Evolutionary conservation across 2,888 invertebrate species (phyloP).

Genomic region (Eupithecia subfuscata): DNA sequence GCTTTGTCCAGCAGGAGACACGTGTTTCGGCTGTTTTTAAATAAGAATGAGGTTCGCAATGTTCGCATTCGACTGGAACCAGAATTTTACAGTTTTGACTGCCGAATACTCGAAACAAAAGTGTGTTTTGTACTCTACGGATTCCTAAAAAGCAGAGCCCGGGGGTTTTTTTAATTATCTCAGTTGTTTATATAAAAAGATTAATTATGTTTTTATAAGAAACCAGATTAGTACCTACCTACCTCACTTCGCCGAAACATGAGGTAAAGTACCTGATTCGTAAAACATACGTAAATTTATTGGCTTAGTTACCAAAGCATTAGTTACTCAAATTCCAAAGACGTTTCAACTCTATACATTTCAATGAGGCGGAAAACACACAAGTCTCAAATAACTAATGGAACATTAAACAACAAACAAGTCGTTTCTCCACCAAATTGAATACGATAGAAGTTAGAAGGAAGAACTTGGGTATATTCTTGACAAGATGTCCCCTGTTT

Average conservation of each 20-base stretch:
- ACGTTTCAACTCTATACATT: background rate
- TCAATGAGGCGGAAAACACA: slow-evolving; percentile 2
- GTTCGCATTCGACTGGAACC: background rate
- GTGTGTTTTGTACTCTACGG: background rate
- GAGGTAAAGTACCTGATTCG: slow-evolving; percentile 1
- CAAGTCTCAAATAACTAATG: background rate
- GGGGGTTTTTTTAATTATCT: background rate
- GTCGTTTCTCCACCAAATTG: background rate
- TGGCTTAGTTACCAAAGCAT: background rate
- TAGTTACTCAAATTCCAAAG: background rate
- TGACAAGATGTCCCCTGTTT: background rate
- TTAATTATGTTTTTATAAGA: background rate
- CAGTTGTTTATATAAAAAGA: background rate
- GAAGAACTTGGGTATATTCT: background rate
- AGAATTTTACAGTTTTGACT: background rate
- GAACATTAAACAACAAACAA: slow-evolving; percentile 4
- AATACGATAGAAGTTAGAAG: slow-evolving; percentile 5
- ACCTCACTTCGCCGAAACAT: background rate
- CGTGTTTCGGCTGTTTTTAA: background rate
- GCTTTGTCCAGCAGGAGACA: background rate
- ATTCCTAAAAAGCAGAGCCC: background rate
- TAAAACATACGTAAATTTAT: background rate
- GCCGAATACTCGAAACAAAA: background rate
- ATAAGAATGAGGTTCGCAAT: background rate
- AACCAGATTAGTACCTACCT: background rate